These are phyloP conservation scores for Elachura formosa DNA, from an alignment of 2,113 vertebrate genomes.

Conservation along the genomic window DNA sequence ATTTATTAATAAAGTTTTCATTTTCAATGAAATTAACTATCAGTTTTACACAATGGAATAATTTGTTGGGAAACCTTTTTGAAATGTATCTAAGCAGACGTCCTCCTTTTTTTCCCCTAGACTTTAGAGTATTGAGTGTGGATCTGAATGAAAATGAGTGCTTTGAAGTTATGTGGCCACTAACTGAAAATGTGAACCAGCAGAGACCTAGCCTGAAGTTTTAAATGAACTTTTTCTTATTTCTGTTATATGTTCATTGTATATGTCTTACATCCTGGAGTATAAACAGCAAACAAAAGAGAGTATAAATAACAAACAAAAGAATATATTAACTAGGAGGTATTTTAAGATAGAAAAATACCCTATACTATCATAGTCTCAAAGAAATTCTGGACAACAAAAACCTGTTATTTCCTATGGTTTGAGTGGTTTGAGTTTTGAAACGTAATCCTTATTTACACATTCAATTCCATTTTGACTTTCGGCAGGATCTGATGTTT, in stretches of 20 bases:
- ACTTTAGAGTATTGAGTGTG: not conserved
- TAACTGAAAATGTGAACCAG: not conserved
- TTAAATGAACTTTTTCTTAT: not conserved
- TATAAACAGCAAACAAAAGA: not conserved
- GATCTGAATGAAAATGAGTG: not conserved
- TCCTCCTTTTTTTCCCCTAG: too few relatives aligned
- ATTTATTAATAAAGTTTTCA: not conserved
- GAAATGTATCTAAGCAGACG: too few relatives aligned
- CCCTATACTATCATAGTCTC: not conserved
- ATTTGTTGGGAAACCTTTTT: not conserved
- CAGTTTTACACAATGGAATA: not conserved
- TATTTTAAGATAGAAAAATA: not conserved
- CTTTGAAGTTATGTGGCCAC: not conserved
- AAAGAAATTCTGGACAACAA: not conserved
- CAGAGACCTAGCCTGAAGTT: not conserved
- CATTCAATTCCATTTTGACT: not conserved
- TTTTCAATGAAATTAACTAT: not conserved
- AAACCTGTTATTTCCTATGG: not conserved
- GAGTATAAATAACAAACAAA: not conserved
- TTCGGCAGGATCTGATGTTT: not conserved
- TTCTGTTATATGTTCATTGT: not conserved
- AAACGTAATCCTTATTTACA: not conserved
- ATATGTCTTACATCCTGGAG: not conserved
- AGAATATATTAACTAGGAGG: not conserved
- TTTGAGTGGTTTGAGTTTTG: not conserved